Conservation (phyloP, 2,113 vertebrate species). For the Noturus placidus region DNA sequence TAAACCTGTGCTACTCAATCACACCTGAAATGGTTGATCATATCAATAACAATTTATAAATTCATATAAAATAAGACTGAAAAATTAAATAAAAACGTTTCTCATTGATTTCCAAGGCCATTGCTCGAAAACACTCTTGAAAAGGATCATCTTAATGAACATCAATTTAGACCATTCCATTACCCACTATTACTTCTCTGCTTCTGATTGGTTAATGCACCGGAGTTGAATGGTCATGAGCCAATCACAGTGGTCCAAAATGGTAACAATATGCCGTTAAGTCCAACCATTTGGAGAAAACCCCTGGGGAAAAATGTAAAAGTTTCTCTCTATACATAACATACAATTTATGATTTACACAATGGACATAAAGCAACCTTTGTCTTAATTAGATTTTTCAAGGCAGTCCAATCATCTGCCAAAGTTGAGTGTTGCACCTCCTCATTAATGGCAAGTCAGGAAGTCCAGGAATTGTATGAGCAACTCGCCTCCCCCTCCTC, state of each 20-base stretch:
- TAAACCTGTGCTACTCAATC: slow-evolving; percentile 16
- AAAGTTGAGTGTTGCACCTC: slow-evolving; percentile 13
- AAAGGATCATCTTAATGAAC: slow-evolving; percentile 46
- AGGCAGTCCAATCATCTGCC: slow-evolving; percentile 40
- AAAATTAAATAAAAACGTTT: slow-evolving; percentile 70
- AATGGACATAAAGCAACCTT: slow-evolving; percentile 56
- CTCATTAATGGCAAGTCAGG: slow-evolving; percentile 44
- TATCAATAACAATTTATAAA: slow-evolving; percentile 69
- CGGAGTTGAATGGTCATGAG: slow-evolving; percentile 46
- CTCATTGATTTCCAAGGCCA: slow-evolving; percentile 61
- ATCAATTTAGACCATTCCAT: slow-evolving; percentile 40
- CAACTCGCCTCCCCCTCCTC: slow-evolving; percentile 41
- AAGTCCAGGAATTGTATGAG: slow-evolving; percentile 28
- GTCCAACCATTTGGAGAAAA: slow-evolving; percentile 55
- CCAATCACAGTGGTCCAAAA: slow-evolving; percentile 60
- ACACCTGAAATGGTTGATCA: slow-evolving; percentile 49
- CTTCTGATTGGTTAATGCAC: slow-evolving; percentile 56
- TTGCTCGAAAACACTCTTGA: slow-evolving; percentile 55
- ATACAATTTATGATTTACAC: slow-evolving; percentile 66
- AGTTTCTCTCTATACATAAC: slow-evolving; percentile 69
- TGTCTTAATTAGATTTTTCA: slow-evolving; percentile 33
- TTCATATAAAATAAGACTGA: slow-evolving; percentile 72
- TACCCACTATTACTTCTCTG: slow-evolving; percentile 48
- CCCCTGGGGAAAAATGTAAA: slow-evolving; percentile 62
- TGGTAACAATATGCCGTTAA: slow-evolving; percentile 62